Conservation (phyloP, 37 sponge, comb jelly and placozoan species). For the Agelas oroides region DNA sequence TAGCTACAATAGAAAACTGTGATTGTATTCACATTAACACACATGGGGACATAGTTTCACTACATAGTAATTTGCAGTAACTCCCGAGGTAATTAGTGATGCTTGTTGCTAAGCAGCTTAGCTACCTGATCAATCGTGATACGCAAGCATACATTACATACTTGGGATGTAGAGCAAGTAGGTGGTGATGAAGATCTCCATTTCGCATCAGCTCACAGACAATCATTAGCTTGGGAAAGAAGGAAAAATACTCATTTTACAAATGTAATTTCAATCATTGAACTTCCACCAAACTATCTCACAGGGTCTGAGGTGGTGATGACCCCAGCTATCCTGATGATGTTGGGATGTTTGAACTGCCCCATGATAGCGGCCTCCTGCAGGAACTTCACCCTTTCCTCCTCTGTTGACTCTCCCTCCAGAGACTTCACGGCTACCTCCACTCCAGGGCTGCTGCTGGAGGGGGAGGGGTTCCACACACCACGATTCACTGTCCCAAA, state of each 20-base stretch:
- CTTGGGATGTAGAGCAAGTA: not conserved
- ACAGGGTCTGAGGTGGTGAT: not conserved
- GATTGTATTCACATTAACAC: too few species aligned
- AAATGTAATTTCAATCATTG: not conserved
- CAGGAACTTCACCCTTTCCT: slow-evolving; percentile 1
- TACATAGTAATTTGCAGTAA: too few species aligned
- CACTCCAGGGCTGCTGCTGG: not conserved
- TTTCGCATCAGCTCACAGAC: slow-evolving; percentile 33
- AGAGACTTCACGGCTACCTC: not conserved
- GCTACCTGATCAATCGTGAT: too few species aligned
- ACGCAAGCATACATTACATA: not conserved
- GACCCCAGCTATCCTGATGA: not conserved
- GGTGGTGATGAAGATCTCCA: not conserved
- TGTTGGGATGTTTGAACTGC: not conserved
- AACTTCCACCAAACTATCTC: not conserved
- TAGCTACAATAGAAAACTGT: too few species aligned
- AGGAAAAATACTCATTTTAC: too few species aligned
- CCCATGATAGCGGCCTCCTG: slow-evolving; percentile 9
- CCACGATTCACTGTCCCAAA: too few species aligned
- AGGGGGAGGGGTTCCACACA: not conserved
- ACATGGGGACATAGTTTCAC: too few species aligned
- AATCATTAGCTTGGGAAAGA: slow-evolving; percentile 10
- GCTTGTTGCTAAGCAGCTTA: too few species aligned
- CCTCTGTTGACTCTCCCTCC: not conserved
- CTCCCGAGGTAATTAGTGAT: too few species aligned